Evolutionary conservation across 2,113 vertebrate species (phyloP), one percentile per base, ranked within the genome.

Genomic region (Cololabis saira): DNA sequence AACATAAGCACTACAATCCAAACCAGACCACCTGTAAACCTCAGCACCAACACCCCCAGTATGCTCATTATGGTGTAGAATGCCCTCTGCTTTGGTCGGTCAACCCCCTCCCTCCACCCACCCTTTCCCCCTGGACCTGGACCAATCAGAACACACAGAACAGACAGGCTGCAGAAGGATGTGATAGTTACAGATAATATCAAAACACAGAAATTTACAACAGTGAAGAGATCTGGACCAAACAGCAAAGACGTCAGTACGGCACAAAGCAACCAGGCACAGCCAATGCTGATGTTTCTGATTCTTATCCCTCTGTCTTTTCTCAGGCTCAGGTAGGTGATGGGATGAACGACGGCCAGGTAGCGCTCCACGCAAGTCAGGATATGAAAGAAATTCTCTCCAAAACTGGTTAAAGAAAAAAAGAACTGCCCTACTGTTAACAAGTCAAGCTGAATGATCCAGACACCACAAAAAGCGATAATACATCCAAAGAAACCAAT

Each of bases 301-400:
- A 62, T 24, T 3, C 41, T 22, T 33, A 63, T 15, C 5, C 52
- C 62, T 12, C 43, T 50, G 4, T 24, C n/a, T 7, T 11, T 18
- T 49, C 53, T 71, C 44, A 63, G 17, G 1, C n/a, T 30, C 44
- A 22, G n/a, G 60, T 57, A 71, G 21, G 21, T 50, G n/a, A 71
- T 44, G 44, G 68, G 68, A 33, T 57, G 33, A 27, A 49, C 44
- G 4, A 50, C 52, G 21, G 60, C 60, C 33, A 71, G 6, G 44
- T 63, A 63, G n/a, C 19, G 60, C 22, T 71, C 60, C 3, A 71
- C 1, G 50, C 59, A 63, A 1, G 52, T 57, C 14, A 71, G 9
- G 5, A 27, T 17, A 15, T 71, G 68, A 50, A 71, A 63, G 2
- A 50, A 42, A 12, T 52, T 56, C 51, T 71, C 42, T 49, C 68